Percentiles rank a stretch among this genome's conserved stretches.
These are phyloP conservation scores for Spisula subtruncata DNA, from an alignment of 2,888 invertebrate genomes.

Conservation along the genomic window DNA sequence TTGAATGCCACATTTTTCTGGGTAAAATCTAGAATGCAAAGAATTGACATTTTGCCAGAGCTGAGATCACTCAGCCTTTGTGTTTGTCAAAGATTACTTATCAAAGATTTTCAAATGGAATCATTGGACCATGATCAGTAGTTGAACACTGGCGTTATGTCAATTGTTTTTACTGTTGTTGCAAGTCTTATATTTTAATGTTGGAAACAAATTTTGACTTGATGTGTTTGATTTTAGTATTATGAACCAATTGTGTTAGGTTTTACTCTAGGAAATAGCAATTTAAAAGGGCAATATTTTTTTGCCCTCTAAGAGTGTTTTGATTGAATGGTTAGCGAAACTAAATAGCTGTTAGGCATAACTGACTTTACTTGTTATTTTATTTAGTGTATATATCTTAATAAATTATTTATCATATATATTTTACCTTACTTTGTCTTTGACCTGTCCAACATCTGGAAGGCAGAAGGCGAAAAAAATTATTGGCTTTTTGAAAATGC, in stretches of 20 bases:
- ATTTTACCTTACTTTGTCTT: neutral
- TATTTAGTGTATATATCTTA: constrained; percentile 48
- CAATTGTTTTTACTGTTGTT: too few species aligned
- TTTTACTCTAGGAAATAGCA: neutral
- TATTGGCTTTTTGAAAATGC: too few species aligned
- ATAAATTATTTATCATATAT: constrained; percentile 52
- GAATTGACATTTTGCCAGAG: too few species aligned
- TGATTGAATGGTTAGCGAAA: constrained; percentile 6
- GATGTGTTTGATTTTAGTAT: constrained; percentile 18
- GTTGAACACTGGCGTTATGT: too few species aligned
- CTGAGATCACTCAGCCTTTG: too few species aligned
- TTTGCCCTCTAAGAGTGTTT: neutral
- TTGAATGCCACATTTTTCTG: too few species aligned
- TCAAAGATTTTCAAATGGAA: too few species aligned
- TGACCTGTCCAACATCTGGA: neutral
- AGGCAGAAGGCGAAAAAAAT: too few species aligned
- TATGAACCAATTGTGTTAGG: neutral
- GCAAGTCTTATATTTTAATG: neutral
- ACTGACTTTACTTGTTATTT: constrained; percentile 45
- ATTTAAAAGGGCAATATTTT: neutral
- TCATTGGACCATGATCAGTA: too few species aligned
- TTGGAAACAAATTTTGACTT: neutral
- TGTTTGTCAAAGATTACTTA: too few species aligned
- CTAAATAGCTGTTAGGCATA: constrained; percentile 36
- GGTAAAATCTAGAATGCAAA: too few species aligned